Percentiles rank a stretch among this genome's conserved stretches.
Evolutionary conservation across 2,797 vertebrate species (phyloP).

Genomic region (Chromobotia macracanthus): DNA sequence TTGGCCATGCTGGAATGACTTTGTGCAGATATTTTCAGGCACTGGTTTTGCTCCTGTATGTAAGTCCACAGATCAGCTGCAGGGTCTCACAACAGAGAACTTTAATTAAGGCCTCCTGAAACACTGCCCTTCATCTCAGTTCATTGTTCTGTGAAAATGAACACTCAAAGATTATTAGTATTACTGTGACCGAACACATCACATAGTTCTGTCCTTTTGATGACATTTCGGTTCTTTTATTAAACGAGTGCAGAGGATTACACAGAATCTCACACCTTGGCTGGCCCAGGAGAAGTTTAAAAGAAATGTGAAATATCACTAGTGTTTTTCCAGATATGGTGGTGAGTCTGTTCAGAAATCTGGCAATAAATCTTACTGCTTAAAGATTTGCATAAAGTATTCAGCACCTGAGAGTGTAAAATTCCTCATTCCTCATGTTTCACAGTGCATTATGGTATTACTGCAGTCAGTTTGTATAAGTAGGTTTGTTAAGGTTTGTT

Average conservation of each 20-base stretch:
- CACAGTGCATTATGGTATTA: background rate
- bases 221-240: background rate
- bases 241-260: background rate
- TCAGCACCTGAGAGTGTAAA: constrained; percentile 3
- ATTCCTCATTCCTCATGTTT: background rate
- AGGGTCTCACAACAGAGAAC: background rate
- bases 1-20: background rate
- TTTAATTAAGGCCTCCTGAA: background rate
- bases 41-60: background rate
- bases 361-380: background rate
- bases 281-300: background rate
- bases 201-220: background rate
- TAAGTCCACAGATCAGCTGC: background rate
- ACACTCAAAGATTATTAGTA: background rate
- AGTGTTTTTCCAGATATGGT: background rate
- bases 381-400: background rate
- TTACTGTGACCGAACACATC: background rate
- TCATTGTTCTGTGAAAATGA: constrained; percentile 11
- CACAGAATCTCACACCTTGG: background rate
- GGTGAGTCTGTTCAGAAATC: constrained; percentile 9
- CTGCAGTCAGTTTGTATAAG: background rate
- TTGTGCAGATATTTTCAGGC: background rate
- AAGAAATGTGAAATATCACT: background rate
- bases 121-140: background rate
- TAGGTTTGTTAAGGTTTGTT: background rate